These are phyloP conservation scores for Neoniphon sammara DNA, from an alignment of 2,797 vertebrate genomes.

Conservation along the genomic window DNA sequence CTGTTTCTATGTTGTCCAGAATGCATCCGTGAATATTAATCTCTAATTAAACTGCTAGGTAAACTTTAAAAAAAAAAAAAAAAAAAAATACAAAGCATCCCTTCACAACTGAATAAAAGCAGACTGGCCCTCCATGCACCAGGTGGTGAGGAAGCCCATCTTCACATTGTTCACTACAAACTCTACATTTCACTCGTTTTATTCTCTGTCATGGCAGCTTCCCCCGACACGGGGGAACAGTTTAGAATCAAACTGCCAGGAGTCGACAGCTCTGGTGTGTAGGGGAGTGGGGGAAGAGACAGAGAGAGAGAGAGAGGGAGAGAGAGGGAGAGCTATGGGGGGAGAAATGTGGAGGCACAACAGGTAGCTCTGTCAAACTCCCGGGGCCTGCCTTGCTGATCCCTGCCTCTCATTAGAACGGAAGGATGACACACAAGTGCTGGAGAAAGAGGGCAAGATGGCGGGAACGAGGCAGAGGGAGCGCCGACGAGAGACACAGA, in stretches of 20 bases:
- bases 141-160: slow-evolving; percentile 51
- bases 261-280: slow-evolving; percentile 79
- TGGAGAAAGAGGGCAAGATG: slow-evolving; percentile 57
- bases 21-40: slow-evolving; percentile 7
- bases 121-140: slow-evolving; percentile 44
- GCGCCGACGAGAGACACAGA: slow-evolving; percentile 53
- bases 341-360: slow-evolving; percentile 71
- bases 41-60: neutral
- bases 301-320: slow-evolving; percentile 80
- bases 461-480: slow-evolving; percentile 52
- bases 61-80: neutral
- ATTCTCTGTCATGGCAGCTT: slow-evolving; percentile 77
- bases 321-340: slow-evolving; percentile 66
- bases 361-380: slow-evolving; percentile 79
- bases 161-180: slow-evolving; percentile 66
- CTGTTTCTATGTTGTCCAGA: neutral
- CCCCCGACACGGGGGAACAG: slow-evolving; percentile 74
- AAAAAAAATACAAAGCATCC: slow-evolving; percentile 30
- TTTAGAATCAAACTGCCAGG: slow-evolving; percentile 79
- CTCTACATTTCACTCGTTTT: slow-evolving; percentile 75
- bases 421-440: slow-evolving; percentile 71
- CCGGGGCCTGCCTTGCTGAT: slow-evolving; percentile 70
- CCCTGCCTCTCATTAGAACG: slow-evolving; percentile 81
- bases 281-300: slow-evolving; percentile 72
- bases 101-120: slow-evolving; percentile 19